Conservation (phyloP, 2,113 vertebrate species). For the Tichodroma muraria region DNA sequence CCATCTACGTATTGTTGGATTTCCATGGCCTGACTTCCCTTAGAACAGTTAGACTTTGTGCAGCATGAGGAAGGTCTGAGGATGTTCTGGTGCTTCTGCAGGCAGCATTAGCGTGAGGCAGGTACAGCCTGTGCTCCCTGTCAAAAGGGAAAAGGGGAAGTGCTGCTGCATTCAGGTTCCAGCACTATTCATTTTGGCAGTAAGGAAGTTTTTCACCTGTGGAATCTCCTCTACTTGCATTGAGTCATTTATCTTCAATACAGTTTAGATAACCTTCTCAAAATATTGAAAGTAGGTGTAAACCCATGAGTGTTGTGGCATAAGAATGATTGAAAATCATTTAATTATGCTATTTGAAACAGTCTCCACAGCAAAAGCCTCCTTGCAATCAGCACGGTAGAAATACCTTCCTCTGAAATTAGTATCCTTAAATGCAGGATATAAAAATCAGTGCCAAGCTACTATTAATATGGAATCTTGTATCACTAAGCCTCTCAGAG, state of each 20-base stretch:
- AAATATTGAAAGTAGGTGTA: not conserved
- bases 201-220: not conserved
- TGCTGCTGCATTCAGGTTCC: not conserved
- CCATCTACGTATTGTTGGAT: not conserved
- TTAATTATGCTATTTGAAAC: not conserved
- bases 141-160: not conserved
- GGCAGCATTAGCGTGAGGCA: accelerated
- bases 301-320: not conserved
- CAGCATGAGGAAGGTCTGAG: not conserved
- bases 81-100: not conserved
- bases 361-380: not conserved
- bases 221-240: not conserved
- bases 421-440: not conserved
- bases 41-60: not conserved
- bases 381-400: not conserved
- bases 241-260: not conserved
- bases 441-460: not conserved
- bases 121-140: too few species aligned
- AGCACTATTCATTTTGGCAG: not conserved
- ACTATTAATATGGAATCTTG: not conserved
- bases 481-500: not conserved
- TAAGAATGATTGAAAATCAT: not conserved
- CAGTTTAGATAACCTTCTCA: not conserved
- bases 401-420: not conserved
- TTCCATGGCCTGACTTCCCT: not conserved